phyloP scores from a whole-genome alignment of 2,113 vertebrate species.

The Phyllostomus discolor region DNA sequence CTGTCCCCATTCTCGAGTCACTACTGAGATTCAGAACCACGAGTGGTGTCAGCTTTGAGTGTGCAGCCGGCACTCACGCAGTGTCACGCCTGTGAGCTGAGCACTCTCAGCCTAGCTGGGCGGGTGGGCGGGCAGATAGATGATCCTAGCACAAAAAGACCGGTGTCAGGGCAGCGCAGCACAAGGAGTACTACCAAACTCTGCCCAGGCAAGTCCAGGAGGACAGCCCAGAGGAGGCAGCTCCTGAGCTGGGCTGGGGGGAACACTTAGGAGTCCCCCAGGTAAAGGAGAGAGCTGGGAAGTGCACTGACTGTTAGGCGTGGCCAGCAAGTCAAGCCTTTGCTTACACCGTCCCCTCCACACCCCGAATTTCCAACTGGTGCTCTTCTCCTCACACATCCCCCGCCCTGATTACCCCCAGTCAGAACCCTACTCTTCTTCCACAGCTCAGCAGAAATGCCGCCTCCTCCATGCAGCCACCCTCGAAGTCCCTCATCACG shows the following conservation, averaged over 20 bases:
- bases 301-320: too few relatives aligned
- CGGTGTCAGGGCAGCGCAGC: background rate
- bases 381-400: background rate
- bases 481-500: background rate
- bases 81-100: background rate
- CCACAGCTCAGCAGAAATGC: background rate
- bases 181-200: background rate
- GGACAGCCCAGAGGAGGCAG: background rate
- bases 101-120: background rate
- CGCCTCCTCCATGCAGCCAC: background rate
- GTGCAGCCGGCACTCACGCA: too few relatives aligned
- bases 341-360: background rate
- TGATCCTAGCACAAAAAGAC: background rate
- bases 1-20: background rate
- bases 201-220: background rate
- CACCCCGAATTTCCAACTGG: background rate
- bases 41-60: fast-evolving
- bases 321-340: background rate
- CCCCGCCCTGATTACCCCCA: fast-evolving
- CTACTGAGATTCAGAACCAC: background rate
- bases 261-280: background rate
- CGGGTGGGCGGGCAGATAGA: too few relatives aligned
- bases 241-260: background rate
- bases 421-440: background rate
- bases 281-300: background rate